Conservation (phyloP, 2,888 invertebrate genomes). For the Aquatica leii region DNA sequence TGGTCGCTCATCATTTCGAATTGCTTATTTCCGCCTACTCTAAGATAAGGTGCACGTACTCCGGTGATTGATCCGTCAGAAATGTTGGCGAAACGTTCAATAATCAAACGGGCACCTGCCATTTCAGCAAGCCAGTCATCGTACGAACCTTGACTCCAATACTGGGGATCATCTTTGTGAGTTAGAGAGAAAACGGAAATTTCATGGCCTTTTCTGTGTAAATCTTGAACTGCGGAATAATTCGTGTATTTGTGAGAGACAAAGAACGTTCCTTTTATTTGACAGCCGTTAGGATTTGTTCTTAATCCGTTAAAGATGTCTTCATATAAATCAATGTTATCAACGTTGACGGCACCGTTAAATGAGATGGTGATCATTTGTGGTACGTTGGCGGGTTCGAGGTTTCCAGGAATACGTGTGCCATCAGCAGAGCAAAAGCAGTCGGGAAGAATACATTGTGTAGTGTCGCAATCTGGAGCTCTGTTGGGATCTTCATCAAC, state of each 20-base stretch:
- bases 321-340: constrained; percentile 91
- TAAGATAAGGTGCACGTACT: constrained; percentile 85
- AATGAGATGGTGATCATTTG: constrained; percentile 94
- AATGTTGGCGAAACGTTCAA: constrained; percentile 90
- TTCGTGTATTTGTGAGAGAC: constrained; percentile 93
- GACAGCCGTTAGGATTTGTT: constrained; percentile 89
- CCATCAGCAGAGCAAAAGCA: constrained; percentile 95
- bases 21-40: constrained; percentile 93
- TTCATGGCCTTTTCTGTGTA: constrained; percentile 90
- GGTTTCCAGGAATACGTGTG: constrained; percentile 84
- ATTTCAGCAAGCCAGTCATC: constrained; percentile 95
- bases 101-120: constrained; percentile 88
- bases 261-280: constrained; percentile 89
- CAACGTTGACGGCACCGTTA: constrained; percentile 91
- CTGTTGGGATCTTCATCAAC: constrained; percentile 91
- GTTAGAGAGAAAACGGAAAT: constrained; percentile 92
- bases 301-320: constrained; percentile 87
- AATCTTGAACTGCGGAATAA: constrained; percentile 88
- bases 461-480: constrained; percentile 90
- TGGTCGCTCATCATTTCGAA: constrained; percentile 98
- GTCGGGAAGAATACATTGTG: constrained; percentile 87
- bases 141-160: constrained; percentile 87
- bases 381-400: constrained; percentile 85
- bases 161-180: constrained; percentile 90
- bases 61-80: constrained; percentile 92